Evolutionary conservation across 2,797 vertebrate genomes (phyloP).

Genomic region (Loriculus beryllinus): DNA sequence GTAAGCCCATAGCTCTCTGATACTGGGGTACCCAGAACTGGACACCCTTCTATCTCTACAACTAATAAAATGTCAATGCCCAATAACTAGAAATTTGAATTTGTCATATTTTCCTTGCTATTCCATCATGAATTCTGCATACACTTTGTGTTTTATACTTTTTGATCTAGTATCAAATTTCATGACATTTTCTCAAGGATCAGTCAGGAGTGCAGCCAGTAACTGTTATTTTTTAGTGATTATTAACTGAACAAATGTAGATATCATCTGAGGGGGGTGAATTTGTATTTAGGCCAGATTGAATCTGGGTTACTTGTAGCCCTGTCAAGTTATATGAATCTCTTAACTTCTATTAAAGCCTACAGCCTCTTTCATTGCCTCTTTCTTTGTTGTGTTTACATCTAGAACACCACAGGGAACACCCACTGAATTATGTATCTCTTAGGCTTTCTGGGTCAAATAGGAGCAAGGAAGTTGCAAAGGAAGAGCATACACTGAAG

Average conservation of each 20-base stretch:
- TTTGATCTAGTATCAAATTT: not conserved
- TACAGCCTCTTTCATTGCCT: conserved; percentile 5
- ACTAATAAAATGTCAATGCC: not conserved
- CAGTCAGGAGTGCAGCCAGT: not conserved
- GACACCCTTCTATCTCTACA: not conserved
- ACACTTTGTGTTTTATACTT: not conserved
- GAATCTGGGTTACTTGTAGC: conserved; percentile 27
- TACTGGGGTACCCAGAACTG: not conserved
- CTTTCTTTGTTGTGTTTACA: not conserved
- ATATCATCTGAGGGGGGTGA: not conserved
- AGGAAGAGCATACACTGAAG: not conserved
- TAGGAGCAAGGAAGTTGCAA: not conserved
- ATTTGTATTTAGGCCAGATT: not conserved
- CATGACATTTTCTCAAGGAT: not conserved
- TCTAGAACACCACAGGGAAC: conserved; percentile 12
- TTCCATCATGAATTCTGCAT: not conserved
- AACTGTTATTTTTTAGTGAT: not conserved
- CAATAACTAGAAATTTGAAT: not conserved
- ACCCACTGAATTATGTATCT: not conserved
- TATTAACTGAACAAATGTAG: not conserved
- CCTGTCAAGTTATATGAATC: conserved; percentile 28
- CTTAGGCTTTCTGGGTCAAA: conserved; percentile 20
- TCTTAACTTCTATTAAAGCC: conserved; percentile 24
- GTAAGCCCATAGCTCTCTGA: not conserved
- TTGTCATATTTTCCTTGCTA: not conserved